Base-by-base conservation (phyloP, 2,888 invertebrate species). In the Erpobdella octoculata region DNA sequence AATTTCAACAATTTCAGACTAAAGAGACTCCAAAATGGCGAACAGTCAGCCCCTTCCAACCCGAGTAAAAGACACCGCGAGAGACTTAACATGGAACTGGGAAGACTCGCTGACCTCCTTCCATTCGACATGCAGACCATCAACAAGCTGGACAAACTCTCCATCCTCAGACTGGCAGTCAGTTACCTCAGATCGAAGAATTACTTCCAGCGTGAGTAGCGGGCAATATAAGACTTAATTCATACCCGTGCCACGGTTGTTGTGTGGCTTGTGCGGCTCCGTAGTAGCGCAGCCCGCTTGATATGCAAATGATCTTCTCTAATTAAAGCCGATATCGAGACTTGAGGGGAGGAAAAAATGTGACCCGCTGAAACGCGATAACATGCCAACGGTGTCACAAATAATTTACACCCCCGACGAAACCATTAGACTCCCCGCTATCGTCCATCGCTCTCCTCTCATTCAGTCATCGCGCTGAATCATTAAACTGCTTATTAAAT, bases 11-110 rank as follows among this genome's bases (percentile, higher is more conserved):
- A 53, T 53, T 53, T 28, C 53, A 53, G 53, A 53, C 21, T 53
- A 21, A 53, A 53, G 53, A 53, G 28, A 28, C 53, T 2, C 21
- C 8, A n/a, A 8, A 6, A 21, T 6, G 4, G 53, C 53, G 53
- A 53, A 6, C 53, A 4, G 28, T 25, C 21, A 21, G 15, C 31
- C 33, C n/a, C 62, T 21, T 33, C 62, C 71, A 98, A 98, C 86
- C 98, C 98, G 2, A 95, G 95, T 85, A 99, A 99, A 84, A 87
- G 98, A 71, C 98, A 98, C 84, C 88, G 98, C 48, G 97, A 98
- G 85, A 87, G 98, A 33, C 88, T 99, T 78, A 99, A 98, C 86
- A 94, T 95, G 12, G 98, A 98, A 85, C 86, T 98, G 85, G 98
- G 98, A 86, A 93, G 93, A 71, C 86, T 99, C 80, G 97, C 98